phyloP scores from a whole-genome alignment of 2,113 vertebrate species.

The Paradisaea rubra region DNA sequence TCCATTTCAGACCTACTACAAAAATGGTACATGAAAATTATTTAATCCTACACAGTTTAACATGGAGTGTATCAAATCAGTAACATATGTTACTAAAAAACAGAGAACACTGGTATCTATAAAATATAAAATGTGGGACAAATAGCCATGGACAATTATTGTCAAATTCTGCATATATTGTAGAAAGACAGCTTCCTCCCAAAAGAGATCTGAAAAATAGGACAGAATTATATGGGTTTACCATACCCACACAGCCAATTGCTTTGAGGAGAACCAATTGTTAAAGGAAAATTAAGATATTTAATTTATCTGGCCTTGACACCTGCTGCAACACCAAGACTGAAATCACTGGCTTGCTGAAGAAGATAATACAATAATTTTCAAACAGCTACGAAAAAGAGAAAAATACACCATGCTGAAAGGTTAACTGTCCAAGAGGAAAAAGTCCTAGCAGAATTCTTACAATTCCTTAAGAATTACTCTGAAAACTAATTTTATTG shows the following conservation, averaged over 20 bases:
- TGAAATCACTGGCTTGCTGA: neutral
- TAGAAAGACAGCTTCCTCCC: neutral
- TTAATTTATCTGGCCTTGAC: neutral
- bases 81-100: neutral
- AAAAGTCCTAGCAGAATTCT: neutral
- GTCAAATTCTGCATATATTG: neutral
- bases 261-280: neutral
- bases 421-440: neutral
- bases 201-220: neutral
- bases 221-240: neutral
- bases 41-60: neutral
- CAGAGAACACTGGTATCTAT: neutral
- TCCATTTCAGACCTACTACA: neutral
- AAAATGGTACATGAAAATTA: neutral
- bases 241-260: neutral
- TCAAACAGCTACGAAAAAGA: neutral
- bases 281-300: neutral
- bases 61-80: neutral
- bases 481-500: neutral
- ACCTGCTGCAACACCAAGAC: neutral
- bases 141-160: neutral
- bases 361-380: neutral
- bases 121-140: neutral
- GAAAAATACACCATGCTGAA: neutral
- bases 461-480: neutral